phyloP scores from a whole-genome alignment of 2,113 vertebrate species.

The Vimba vimba region DNA sequence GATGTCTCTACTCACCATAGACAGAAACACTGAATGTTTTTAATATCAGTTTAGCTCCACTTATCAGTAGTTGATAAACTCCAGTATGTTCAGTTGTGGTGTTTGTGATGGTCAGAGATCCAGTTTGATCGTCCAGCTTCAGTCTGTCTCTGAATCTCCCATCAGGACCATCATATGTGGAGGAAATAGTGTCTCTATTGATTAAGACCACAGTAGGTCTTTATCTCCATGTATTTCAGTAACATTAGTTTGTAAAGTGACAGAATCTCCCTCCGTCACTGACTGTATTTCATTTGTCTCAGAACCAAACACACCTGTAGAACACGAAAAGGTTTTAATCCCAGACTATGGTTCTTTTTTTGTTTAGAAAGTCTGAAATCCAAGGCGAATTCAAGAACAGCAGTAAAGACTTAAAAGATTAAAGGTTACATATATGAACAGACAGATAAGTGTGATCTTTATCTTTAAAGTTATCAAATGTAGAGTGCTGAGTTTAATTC shows the following conservation, averaged over 20 bases:
- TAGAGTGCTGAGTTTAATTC: no score
- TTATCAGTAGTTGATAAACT: not conserved
- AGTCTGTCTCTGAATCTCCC: not conserved
- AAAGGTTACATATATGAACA: no score
- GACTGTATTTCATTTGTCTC: not conserved
- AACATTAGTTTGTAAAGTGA: not conserved
- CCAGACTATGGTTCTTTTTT: no score
- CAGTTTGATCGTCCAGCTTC: not conserved
- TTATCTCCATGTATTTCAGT: not conserved
- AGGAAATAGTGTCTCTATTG: not conserved
- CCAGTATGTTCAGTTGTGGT: not conserved
- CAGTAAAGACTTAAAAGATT: no score
- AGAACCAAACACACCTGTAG: not conserved
- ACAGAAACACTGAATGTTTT: no score
- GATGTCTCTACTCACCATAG: no score
- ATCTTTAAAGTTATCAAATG: no score
- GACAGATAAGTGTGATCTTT: no score
- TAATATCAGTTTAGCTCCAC: no score
- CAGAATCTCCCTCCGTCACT: not conserved
- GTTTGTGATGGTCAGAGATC: slow-evolving; percentile 3
- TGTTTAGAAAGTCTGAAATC: not conserved
- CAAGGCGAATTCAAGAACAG: no score
- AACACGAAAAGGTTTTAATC: no score
- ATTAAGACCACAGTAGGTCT: not conserved
- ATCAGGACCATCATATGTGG: not conserved